phyloP scores from a whole-genome alignment of 2,797 vertebrate species.

The Falco peregrinus region DNA sequence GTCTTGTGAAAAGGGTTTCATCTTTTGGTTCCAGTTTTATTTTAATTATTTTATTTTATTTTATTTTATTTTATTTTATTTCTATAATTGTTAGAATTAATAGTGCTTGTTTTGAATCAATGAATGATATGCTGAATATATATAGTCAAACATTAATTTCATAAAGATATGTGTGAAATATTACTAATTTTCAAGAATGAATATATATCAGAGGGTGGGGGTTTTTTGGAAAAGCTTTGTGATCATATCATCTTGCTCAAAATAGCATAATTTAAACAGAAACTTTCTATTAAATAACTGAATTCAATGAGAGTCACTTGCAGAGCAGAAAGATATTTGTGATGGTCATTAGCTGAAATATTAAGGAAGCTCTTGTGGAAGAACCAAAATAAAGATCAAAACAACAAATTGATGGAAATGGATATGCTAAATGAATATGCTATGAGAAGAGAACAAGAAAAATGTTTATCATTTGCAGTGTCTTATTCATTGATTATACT shows the following conservation, averaged over 20 bases:
- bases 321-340: not conserved
- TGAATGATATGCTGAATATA: not conserved
- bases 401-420: not conserved
- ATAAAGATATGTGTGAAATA: not conserved
- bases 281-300: not conserved
- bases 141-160: not conserved
- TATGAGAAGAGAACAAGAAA: not conserved
- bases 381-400: not conserved
- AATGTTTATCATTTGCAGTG: accelerated
- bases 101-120: not conserved
- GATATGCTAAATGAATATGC: accelerated
- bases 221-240: not conserved
- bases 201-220: not conserved
- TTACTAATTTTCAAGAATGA: not conserved
- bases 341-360: not conserved
- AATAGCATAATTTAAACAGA: not conserved
- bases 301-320: not conserved
- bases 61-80: not conserved
- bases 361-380: not conserved
- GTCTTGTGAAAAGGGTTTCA: accelerated
- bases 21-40: not conserved
- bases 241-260: not conserved
- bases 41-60: not conserved
- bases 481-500: not conserved
- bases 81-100: not conserved